Percentiles rank a stretch among this genome's conserved stretches.
Conservation (phyloP, 2,888 invertebrate genomes). For the Drosophila gaucha region DNA sequence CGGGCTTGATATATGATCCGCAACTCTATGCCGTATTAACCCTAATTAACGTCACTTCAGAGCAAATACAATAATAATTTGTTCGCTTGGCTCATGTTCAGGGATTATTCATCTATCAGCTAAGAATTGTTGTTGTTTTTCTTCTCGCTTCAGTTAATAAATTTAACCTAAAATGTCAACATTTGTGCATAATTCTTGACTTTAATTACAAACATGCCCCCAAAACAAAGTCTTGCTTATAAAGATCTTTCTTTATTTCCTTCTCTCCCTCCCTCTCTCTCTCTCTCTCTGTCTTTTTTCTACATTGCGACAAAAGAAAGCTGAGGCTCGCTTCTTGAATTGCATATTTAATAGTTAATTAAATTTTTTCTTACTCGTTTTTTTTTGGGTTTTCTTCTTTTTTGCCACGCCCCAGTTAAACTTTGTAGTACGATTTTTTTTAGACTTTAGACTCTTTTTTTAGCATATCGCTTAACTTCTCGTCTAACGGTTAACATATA, state of each 20-base stretch:
- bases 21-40: slow-evolving; percentile 9
- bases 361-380: slow-evolving; percentile 20
- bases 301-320: slow-evolving; percentile 19
- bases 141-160: slow-evolving; percentile 40
- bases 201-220: slow-evolving; percentile 49
- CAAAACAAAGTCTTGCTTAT: slow-evolving; percentile 15
- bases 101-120: neutral
- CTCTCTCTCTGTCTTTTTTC: neutral
- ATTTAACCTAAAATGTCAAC: slow-evolving; percentile 65
- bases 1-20: slow-evolving; percentile 40
- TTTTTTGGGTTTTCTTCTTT: slow-evolving; percentile 16
- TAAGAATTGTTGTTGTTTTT: slow-evolving; percentile 5
- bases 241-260: neutral
- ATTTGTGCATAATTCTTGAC: slow-evolving; percentile 22
- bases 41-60: slow-evolving; percentile 43
- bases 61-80: neutral
- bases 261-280: neutral
- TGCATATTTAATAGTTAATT: slow-evolving; percentile 66
- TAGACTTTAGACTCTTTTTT: neutral
- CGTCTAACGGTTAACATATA: slow-evolving; percentile 21
- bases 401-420: slow-evolving; percentile 62
- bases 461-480: slow-evolving; percentile 22
- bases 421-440: neutral
- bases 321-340: neutral
- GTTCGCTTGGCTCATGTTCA: neutral